A percentile compares a stretch with the other conserved stretches of the same genome.
phyloP scores from a whole-genome alignment of 2,797 vertebrate genomes.

The Setipinna tenuifilis region DNA sequence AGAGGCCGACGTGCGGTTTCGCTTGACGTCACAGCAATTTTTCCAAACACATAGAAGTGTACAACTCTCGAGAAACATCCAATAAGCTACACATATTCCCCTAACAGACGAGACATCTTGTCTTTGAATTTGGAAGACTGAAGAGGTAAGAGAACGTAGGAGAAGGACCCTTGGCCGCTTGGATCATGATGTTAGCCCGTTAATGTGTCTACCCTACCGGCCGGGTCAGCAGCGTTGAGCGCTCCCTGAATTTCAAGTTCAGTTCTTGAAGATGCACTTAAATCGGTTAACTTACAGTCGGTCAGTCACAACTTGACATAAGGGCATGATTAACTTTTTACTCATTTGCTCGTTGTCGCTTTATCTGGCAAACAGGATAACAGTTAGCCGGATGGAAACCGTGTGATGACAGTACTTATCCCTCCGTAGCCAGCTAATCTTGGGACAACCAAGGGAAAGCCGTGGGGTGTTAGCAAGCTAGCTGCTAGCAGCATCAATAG shows the following conservation, averaged over 20 bases:
- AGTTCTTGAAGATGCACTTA: background rate
- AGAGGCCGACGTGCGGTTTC: slow-evolving; percentile 55
- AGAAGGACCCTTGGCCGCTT: background rate
- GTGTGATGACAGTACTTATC: background rate
- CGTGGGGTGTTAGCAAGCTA: background rate
- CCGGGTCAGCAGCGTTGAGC: background rate
- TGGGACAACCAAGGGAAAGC: slow-evolving; percentile 36
- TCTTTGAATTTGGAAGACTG: background rate
- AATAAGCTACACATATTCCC: background rate
- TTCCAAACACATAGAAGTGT: background rate
- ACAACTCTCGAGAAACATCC: background rate
- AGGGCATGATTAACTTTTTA: background rate
- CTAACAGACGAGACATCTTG: slow-evolving; percentile 6
- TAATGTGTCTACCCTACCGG: background rate
- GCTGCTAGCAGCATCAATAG: background rate
- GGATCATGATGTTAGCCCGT: background rate
- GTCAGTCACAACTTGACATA: background rate
- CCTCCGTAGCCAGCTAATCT: slow-evolving; percentile 10
- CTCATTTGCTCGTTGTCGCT: background rate
- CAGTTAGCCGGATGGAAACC: background rate
- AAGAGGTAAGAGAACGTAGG: background rate
- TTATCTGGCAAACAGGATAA: background rate
- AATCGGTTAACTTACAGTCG: background rate
- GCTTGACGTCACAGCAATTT: slow-evolving; percentile 7
- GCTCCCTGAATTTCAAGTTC: background rate